Conservation (phyloP, 2,113 vertebrate species). For the Lampris megalopsis region DNA sequence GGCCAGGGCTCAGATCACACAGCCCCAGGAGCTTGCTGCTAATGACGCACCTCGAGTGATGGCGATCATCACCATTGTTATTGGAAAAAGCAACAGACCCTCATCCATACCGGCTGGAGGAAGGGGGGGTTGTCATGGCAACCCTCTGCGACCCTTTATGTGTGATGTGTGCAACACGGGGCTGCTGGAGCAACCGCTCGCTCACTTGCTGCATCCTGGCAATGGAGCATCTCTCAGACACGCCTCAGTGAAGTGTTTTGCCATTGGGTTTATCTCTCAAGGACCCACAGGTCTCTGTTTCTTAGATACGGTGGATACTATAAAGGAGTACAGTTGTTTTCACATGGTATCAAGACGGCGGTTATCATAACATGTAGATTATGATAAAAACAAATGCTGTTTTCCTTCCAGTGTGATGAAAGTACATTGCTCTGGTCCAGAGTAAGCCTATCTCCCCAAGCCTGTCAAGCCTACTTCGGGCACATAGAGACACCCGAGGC, state of each 20-base stretch:
- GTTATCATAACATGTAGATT: neutral
- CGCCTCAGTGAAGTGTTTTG: neutral
- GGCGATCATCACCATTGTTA: conserved; percentile 57
- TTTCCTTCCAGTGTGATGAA: neutral
- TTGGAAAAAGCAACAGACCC: conserved; percentile 54
- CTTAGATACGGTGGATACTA: no score
- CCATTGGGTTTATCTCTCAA: conserved; percentile 2
- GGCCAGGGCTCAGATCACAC: conserved; percentile 56
- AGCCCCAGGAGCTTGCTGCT: conserved; percentile 47
- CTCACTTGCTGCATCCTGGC: conserved; percentile 35
- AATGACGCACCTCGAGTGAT: conserved; percentile 67
- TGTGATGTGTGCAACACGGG: conserved; percentile 57
- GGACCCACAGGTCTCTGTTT: neutral
- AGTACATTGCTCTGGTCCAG: conserved; percentile 7
- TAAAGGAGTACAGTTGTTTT: no score
- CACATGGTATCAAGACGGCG: neutral
- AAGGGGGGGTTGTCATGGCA: conserved; percentile 66
- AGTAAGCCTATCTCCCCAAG: conserved; percentile 14
- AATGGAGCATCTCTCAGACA: conserved; percentile 18
- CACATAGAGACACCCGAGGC: conserved; percentile 26
- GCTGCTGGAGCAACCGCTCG: conserved; percentile 60
- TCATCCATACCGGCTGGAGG: conserved; percentile 35
- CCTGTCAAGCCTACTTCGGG: conserved; percentile 31
- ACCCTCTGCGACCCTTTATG: conserved; percentile 60
- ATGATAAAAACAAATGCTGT: conserved; percentile 11